A percentile compares a stretch with the other conserved stretches of the same genome.
phyloP scores from a whole-genome alignment of 2,888 invertebrate species.

The Ceratothoa steindachneri region DNA sequence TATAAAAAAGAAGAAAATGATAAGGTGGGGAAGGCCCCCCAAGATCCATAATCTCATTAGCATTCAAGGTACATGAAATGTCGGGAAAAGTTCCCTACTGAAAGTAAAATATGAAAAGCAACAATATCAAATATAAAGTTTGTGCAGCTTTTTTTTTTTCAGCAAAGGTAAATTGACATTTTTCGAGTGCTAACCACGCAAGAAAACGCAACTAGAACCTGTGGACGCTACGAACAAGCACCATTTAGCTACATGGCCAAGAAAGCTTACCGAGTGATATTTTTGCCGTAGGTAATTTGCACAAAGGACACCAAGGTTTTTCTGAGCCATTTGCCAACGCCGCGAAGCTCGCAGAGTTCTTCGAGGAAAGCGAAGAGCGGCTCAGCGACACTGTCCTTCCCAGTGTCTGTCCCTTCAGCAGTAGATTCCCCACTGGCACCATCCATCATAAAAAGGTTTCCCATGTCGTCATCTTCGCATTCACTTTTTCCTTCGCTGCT shows the following conservation, averaged over 20 bases:
- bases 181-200: too few species aligned
- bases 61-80: too few species aligned
- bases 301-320: constrained; percentile 85
- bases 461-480: constrained; percentile 67
- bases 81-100: background rate
- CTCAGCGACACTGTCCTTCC: constrained; percentile 80
- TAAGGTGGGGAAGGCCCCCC: too few species aligned
- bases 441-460: constrained; percentile 66
- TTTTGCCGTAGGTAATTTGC: constrained; percentile 84
- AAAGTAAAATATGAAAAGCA: background rate
- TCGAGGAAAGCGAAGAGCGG: constrained; percentile 80
- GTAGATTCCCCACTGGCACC: constrained; percentile 52
- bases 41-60: too few species aligned
- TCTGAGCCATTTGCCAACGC: constrained; percentile 80
- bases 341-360: constrained; percentile 85
- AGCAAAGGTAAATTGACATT: too few species aligned
- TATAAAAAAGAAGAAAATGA: too few species aligned
- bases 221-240: too few species aligned
- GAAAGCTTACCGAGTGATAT: constrained; percentile 76
- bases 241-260: too few species aligned
- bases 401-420: constrained; percentile 50
- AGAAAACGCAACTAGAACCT: too few species aligned
- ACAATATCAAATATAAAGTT: background rate
- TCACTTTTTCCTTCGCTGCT: constrained; percentile 57
- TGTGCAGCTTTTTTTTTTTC: background rate